Conservation (phyloP, 2,113 vertebrate species). For the Poicephalus gulielmi region DNA sequence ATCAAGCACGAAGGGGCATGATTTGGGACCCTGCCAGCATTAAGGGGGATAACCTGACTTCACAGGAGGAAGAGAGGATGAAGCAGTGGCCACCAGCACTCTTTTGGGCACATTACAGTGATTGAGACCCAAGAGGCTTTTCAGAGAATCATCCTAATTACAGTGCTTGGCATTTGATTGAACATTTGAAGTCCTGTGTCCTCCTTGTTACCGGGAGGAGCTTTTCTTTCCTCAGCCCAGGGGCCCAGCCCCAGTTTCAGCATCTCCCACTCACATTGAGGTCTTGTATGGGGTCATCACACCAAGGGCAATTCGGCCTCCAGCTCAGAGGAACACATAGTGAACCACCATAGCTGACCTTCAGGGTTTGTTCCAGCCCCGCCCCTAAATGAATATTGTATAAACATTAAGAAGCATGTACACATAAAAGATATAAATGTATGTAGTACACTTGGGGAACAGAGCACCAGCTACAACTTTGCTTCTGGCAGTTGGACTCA, state of each 20-base stretch:
- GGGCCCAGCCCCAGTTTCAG: background rate
- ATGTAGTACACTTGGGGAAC: background rate
- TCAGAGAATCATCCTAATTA: background rate
- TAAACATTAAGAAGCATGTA: background rate
- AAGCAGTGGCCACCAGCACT: background rate
- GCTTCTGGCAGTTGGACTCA: background rate
- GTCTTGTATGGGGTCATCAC: background rate
- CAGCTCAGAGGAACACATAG: rapidly evolving
- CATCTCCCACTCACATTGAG: background rate
- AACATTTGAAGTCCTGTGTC: background rate
- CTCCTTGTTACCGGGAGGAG: background rate
- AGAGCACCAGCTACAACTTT: background rate
- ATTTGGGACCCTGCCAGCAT: background rate
- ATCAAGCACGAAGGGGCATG: background rate
- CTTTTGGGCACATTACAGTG: background rate
- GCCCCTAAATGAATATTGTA: background rate
- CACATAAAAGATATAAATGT: background rate
- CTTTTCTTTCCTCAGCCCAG: background rate
- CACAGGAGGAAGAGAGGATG: background rate
- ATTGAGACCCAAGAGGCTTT: rapidly evolving
- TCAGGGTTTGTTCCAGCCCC: background rate
- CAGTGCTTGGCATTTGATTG: background rate
- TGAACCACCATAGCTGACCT: background rate
- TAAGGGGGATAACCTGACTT: background rate
- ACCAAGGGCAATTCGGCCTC: background rate